Percentiles rank a stretch among this genome's conserved stretches.
phyloP scores from a whole-genome alignment of 2,797 vertebrate species.

The Acipenser ruthenus region DNA sequence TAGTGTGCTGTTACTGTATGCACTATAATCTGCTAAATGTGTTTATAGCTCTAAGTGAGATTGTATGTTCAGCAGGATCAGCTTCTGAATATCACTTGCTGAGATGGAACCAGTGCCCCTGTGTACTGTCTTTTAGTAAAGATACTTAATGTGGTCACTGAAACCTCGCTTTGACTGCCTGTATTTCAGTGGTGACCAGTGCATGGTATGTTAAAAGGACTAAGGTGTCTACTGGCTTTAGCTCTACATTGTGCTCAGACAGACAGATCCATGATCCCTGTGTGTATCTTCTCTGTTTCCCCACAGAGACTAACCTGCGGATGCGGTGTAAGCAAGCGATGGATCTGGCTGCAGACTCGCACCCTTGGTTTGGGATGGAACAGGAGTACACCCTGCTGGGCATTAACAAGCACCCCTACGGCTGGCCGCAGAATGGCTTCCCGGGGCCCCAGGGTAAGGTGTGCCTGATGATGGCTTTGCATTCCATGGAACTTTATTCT shows the following conservation, averaged over 20 bases:
- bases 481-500: no score
- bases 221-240: background rate
- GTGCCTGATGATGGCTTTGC: no score
- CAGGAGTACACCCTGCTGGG: constrained; percentile 78
- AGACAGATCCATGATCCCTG: background rate
- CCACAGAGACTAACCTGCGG: constrained; percentile 70
- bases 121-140: background rate
- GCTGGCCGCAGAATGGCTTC: constrained; percentile 72
- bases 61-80: background rate
- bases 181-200: background rate
- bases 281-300: constrained; percentile 2
- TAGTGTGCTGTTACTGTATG: no score
- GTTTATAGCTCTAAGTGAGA: background rate
- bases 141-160: no score
- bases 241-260: background rate
- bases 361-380: constrained; percentile 81
- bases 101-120: no score
- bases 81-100: no score
- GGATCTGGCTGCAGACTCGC: constrained; percentile 55
- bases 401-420: constrained; percentile 62
- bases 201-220: background rate
- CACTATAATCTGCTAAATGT: no score
- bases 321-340: constrained; percentile 62
- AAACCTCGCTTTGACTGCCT: no score
- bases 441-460: constrained; percentile 69